Evolutionary conservation across 2,113 vertebrate genomes (phyloP).

Genomic region (Centropus unirufus): DNA sequence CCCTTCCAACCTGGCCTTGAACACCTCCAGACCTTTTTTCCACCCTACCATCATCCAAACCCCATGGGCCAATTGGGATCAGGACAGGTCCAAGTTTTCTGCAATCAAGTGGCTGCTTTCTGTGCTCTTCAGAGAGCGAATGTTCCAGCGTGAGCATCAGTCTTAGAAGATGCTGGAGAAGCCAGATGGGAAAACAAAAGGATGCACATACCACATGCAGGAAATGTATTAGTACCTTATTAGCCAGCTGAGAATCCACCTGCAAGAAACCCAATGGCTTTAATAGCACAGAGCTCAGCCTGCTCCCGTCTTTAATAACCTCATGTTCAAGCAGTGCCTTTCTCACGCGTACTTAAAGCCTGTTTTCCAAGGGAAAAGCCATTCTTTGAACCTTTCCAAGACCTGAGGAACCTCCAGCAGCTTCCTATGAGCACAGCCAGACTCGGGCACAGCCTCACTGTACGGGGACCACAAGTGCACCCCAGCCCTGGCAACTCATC

Average conservation of each 20-base stretch:
- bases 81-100: background rate
- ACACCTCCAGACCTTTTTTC: too few species aligned
- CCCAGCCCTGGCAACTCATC: background rate
- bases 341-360: background rate
- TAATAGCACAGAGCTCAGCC: background rate
- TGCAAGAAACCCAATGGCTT: background rate
- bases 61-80: background rate
- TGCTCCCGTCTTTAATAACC: accelerated
- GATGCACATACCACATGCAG: accelerated
- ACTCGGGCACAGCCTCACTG: accelerated
- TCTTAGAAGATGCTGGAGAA: background rate
- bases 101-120: background rate
- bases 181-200: background rate
- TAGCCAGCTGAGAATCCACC: background rate
- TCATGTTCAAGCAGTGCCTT: background rate
- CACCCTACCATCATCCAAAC: background rate
- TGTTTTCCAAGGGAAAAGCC: background rate
- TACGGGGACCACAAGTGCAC: accelerated
- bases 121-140: background rate
- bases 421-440: accelerated
- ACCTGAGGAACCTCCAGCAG: background rate
- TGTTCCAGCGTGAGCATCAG: background rate
- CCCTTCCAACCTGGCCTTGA: too few species aligned
- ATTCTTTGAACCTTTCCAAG: background rate
- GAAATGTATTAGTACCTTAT: accelerated